phyloP scores from a whole-genome alignment of 2,113 vertebrate genomes.

The Sylvietta virens region DNA sequence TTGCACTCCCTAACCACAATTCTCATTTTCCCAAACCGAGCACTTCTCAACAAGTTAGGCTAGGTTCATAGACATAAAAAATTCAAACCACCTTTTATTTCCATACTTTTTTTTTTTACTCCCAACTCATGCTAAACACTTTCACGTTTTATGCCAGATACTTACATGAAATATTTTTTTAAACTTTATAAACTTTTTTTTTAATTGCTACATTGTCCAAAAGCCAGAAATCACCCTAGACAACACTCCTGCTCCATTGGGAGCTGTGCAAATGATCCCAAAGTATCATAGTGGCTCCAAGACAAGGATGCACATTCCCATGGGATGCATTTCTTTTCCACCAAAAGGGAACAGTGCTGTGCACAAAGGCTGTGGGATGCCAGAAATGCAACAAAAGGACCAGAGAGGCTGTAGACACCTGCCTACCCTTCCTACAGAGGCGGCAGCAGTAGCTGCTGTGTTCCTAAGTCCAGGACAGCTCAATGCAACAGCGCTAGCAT shows the following conservation, averaged over 20 bases:
- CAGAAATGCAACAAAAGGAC: neutral
- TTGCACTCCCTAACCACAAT: slow-evolving; percentile 10
- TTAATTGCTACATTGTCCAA: neutral
- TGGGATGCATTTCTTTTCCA: neutral
- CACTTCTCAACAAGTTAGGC: slow-evolving; percentile 23
- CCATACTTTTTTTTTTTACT: neutral
- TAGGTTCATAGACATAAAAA: neutral
- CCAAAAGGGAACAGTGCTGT: neutral
- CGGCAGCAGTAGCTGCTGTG: neutral
- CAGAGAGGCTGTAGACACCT: neutral
- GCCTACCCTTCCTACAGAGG: fast-evolving
- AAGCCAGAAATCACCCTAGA: neutral
- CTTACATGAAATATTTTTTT: neutral
- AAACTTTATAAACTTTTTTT: neutral
- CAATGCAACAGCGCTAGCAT: neutral
- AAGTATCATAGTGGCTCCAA: neutral
- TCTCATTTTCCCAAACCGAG: slow-evolving; percentile 28
- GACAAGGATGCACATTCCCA: neutral
- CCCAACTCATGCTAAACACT: neutral
- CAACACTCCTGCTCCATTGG: neutral
- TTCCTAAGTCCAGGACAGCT: neutral
- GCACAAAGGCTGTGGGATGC: neutral
- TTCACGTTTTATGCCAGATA: slow-evolving; percentile 13
- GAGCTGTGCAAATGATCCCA: neutral
- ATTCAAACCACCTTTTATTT: neutral